A percentile compares a stretch with the other conserved stretches of the same genome.
Evolutionary conservation across 1,140 invertebrate genomes (phyloP).

Genomic region (Brachionus plicatilis): DNA sequence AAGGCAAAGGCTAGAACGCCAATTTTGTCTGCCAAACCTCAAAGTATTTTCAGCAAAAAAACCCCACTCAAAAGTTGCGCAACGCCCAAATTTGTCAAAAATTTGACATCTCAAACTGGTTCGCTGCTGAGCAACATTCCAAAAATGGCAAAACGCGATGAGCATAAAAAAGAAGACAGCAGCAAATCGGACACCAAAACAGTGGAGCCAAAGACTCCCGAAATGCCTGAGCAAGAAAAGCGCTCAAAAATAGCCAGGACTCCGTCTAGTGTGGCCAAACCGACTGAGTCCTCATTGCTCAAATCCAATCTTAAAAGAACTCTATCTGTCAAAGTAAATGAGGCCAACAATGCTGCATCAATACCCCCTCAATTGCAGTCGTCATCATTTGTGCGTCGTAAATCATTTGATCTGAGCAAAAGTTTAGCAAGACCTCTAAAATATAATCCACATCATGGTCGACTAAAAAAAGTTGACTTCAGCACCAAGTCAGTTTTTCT

Average conservation of each 20-base stretch:
- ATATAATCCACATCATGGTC: constrained; percentile 17
- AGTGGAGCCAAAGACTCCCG: constrained; percentile 2
- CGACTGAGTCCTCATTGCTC: neutral
- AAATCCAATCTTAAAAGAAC: neutral
- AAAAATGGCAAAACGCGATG: neutral
- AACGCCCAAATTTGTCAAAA: constrained; percentile 20
- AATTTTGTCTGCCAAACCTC: neutral
- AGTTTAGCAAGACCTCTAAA: neutral
- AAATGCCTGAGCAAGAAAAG: neutral
- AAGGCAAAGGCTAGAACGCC: neutral
- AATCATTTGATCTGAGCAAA: neutral
- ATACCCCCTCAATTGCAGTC: neutral
- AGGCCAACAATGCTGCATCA: neutral
- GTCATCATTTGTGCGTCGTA: neutral
- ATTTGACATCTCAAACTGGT: neutral
- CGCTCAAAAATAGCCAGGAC: neutral
- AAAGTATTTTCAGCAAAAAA: neutral
- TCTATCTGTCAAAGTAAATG: neutral
- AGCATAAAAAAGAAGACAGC: neutral
- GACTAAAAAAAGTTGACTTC: neutral
- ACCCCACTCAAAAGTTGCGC: neutral
- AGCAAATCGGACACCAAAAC: neutral
- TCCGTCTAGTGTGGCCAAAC: neutral
- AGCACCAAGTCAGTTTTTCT: neutral
- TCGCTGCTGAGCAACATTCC: neutral